These are phyloP conservation scores for Incurvaria masculella DNA, from an alignment of 2,888 invertebrate genomes.

Conservation along the genomic window DNA sequence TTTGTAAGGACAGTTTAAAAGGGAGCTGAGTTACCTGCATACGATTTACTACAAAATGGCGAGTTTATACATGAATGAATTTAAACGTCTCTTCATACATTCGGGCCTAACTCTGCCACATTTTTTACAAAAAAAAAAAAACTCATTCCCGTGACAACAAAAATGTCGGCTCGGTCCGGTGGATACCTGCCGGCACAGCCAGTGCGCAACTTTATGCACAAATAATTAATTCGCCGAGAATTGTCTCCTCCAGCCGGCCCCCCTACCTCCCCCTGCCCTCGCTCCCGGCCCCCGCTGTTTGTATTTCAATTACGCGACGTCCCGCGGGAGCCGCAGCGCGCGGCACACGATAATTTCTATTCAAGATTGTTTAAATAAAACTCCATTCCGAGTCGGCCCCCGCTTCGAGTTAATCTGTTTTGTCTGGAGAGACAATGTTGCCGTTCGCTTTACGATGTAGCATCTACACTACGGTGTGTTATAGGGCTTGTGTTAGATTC, in stretches of 20 bases:
- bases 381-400: background rate
- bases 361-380: background rate
- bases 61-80: too few species aligned
- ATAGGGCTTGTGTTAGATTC: too few species aligned
- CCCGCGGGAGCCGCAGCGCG: constrained; percentile 24
- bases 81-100: too few species aligned
- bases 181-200: too few species aligned
- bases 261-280: constrained; percentile 17
- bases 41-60: too few species aligned
- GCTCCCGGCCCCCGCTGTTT: constrained; percentile 38
- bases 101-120: too few species aligned
- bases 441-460: too few species aligned
- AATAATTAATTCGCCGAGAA: constrained; percentile 51
- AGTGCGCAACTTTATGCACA: constrained; percentile 42
- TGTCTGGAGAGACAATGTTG: too few species aligned
- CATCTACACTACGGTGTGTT: too few species aligned
- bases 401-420: background rate
- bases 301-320: constrained; percentile 49
- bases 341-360: constrained; percentile 7
- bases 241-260: constrained; percentile 19
- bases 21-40: background rate
- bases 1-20: background rate
- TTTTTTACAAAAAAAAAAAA: too few species aligned
- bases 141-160: too few species aligned
- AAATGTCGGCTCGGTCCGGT: too few species aligned